A percentile compares a stretch with the other conserved stretches of the same genome.
Evolutionary conservation across 2,113 vertebrate genomes (phyloP).

Genomic region (Eonycteris spelaea): DNA sequence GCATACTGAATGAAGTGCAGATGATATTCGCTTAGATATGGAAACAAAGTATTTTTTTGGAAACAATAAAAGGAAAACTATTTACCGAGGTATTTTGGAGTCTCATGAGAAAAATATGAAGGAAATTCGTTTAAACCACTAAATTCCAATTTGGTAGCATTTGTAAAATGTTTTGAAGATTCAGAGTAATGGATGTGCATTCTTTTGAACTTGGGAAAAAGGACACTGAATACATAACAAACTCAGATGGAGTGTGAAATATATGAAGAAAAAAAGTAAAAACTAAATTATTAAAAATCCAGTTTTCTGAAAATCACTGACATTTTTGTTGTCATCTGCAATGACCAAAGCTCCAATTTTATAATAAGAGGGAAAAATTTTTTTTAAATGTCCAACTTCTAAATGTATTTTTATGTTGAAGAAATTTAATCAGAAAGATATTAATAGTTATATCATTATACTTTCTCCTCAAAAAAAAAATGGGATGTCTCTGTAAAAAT

Average conservation of each 20-base stretch:
- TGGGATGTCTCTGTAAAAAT: neutral
- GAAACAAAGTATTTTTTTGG: neutral
- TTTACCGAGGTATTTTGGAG: neutral
- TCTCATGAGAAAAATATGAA: neutral
- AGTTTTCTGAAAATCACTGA: neutral
- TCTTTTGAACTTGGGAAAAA: conserved; percentile 38
- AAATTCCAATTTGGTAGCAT: neutral
- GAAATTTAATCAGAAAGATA: neutral
- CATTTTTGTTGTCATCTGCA: neutral
- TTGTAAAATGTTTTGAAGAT: conserved; percentile 48
- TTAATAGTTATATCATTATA: neutral
- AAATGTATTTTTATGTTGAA: conserved; percentile 15
- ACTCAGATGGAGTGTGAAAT: conserved; percentile 44
- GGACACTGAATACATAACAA: neutral
- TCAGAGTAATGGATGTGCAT: neutral
- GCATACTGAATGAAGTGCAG: neutral
- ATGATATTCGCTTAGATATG: conserved; percentile 3
- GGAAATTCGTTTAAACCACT: neutral
- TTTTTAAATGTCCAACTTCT: neutral
- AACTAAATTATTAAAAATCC: neutral
- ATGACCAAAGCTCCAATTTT: neutral
- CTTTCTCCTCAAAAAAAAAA: neutral
- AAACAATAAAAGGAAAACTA: neutral
- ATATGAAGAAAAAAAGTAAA: neutral
- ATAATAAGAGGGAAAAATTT: neutral